phyloP scores from a whole-genome alignment of 2,797 vertebrate genomes.

The Xiphophorus birchmanni region DNA sequence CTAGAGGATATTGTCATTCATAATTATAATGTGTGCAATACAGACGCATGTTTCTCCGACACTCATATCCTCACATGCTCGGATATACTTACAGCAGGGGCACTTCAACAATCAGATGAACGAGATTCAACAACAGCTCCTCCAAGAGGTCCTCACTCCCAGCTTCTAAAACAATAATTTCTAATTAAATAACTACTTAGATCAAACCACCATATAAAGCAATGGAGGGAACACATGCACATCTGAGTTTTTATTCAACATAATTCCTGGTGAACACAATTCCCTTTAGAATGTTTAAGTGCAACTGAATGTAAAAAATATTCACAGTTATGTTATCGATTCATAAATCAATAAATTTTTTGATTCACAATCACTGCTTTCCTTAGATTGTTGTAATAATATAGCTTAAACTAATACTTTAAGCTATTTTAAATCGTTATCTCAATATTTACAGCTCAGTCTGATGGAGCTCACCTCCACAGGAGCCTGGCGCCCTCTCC shows the following conservation, averaged over 20 bases:
- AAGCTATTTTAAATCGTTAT: not conserved
- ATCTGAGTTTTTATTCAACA: not conserved
- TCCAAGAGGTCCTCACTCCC: constrained; percentile 92
- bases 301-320: not conserved
- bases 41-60: constrained; percentile 12
- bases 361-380: not conserved
- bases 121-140: constrained; percentile 92
- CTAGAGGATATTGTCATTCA: not conserved
- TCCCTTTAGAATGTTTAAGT: not conserved
- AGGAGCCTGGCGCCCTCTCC: constrained; percentile 86
- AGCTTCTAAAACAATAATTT: constrained; percentile 64
- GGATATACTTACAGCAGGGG: constrained; percentile 90
- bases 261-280: not conserved
- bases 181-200: not conserved
- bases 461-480: constrained; percentile 78
- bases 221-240: not conserved
- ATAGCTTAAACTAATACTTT: not conserved
- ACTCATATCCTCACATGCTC: not conserved
- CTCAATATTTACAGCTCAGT: not conserved
- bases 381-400: not conserved
- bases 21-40: too few relatives aligned
- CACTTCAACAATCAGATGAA: constrained; percentile 95
- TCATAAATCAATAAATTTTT: not conserved
- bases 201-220: not conserved
- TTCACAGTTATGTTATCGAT: not conserved